A percentile compares a stretch with the other conserved stretches of the same genome.
phyloP scores from a whole-genome alignment of 1,140 invertebrate genomes.

The Harlomillsia oculata region DNA sequence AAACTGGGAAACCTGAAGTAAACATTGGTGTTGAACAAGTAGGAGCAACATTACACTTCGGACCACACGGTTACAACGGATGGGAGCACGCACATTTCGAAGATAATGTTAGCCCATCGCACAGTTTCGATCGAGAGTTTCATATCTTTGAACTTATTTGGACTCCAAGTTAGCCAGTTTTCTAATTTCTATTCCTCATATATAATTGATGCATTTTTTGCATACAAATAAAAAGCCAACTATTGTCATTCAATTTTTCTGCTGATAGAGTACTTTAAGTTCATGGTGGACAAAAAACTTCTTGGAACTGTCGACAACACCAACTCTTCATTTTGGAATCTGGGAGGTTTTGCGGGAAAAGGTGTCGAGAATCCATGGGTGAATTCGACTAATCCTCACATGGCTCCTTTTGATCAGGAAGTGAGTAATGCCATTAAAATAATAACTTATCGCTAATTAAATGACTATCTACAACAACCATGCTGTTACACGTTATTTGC shows the following conservation, averaged over 20 bases:
- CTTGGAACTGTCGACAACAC: conserved; percentile 38
- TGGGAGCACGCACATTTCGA: conserved; percentile 45
- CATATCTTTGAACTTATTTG: conserved; percentile 40
- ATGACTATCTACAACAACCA: too few relatives aligned
- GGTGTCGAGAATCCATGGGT: conserved; percentile 40
- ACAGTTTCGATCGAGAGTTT: conserved; percentile 43
- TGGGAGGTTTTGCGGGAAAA: conserved; percentile 36
- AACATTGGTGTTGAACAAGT: conserved; percentile 51
- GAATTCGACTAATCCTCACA: conserved; percentile 38
- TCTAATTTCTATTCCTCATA: too few relatives aligned
- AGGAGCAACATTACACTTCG: conserved; percentile 52
- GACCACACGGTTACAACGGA: conserved; percentile 47
- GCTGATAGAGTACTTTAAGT: conserved; percentile 17
- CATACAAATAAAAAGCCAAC: too few relatives aligned
- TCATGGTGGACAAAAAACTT: conserved; percentile 45
- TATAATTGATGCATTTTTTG: too few relatives aligned
- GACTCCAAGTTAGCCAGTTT: conserved; percentile 38
- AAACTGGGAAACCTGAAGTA: too few relatives aligned
- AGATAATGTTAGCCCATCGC: conserved; percentile 39
- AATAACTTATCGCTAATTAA: too few relatives aligned
- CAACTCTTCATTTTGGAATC: conserved; percentile 30
- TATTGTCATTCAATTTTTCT: too few relatives aligned
- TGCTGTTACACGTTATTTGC: background rate
- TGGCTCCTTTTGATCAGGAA: conserved; percentile 62
- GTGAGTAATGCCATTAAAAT: conserved; percentile 44